phyloP scores from a whole-genome alignment of 2,888 invertebrate genomes.

The Eilema griseolum region DNA sequence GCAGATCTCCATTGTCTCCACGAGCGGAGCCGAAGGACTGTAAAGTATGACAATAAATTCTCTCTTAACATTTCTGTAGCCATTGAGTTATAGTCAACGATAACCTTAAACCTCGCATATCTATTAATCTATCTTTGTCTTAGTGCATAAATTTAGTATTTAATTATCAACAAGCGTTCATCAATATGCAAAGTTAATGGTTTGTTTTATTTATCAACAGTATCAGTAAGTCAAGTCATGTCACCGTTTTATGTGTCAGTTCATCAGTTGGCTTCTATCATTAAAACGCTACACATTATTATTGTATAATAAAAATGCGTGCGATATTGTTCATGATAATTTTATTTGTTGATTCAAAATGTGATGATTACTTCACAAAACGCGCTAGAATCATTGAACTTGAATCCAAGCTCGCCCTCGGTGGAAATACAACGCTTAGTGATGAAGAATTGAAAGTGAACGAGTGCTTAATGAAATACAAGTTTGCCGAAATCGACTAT shows the following conservation, averaged over 20 bases:
- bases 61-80: no score
- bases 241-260: neutral
- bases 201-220: neutral
- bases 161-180: neutral
- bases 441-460: slow-evolving; percentile 84
- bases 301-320: slow-evolving; percentile 9
- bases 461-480: slow-evolving; percentile 86
- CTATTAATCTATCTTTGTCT: neutral
- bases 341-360: slow-evolving; percentile 39
- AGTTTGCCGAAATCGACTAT: slow-evolving; percentile 83
- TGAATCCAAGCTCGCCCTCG: slow-evolving; percentile 81
- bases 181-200: neutral
- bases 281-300: neutral
- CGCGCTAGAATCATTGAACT: slow-evolving; percentile 78
- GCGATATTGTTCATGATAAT: slow-evolving; percentile 22
- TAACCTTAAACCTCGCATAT: neutral
- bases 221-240: neutral
- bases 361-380: slow-evolving; percentile 58
- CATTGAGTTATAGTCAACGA: neutral
- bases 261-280: neutral
- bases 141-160: neutral
- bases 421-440: slow-evolving; percentile 82
- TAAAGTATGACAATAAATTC: no score
- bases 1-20: no score
- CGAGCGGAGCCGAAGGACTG: no score